These are phyloP conservation scores for Tylochromis polylepis DNA, from an alignment of 2,113 vertebrate species.

Conservation along the genomic window DNA sequence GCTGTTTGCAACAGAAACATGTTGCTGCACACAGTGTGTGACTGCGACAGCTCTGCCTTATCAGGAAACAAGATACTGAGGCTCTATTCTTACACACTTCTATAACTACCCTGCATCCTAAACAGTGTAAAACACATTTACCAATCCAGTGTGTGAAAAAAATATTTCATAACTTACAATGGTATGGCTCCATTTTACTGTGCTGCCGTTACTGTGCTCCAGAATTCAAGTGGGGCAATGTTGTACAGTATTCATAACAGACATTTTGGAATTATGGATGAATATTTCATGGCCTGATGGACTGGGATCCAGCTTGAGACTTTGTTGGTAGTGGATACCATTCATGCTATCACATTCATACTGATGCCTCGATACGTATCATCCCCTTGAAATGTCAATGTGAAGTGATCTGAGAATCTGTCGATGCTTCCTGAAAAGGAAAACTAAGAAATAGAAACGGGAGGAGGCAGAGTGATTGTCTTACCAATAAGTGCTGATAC, in stretches of 20 bases:
- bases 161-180: not conserved
- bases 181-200: not conserved
- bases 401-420: slow-evolving; percentile 52
- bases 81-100: not conserved
- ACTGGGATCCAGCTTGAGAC: slow-evolving; percentile 35
- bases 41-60: slow-evolving; percentile 11
- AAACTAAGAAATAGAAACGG: slow-evolving; percentile 45
- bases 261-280: slow-evolving; percentile 52
- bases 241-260: slow-evolving; percentile 47
- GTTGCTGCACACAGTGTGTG: slow-evolving; percentile 13
- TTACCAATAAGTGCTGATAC: slow-evolving; percentile 67
- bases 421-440: slow-evolving; percentile 61
- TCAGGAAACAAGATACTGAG: slow-evolving; percentile 24
- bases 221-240: not conserved
- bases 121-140: not conserved
- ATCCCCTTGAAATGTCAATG: slow-evolving; percentile 58
- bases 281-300: slow-evolving; percentile 68
- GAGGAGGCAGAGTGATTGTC: slow-evolving; percentile 57
- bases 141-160: not conserved
- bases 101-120: not conserved
- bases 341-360: slow-evolving; percentile 35
- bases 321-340: slow-evolving; percentile 40
- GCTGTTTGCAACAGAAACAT: slow-evolving; percentile 14
- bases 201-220: not conserved
- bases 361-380: slow-evolving; percentile 32